Evolutionary conservation across 2,113 vertebrate genomes (phyloP), one percentile per base, ranked within the genome.

Genomic region (Emydocephalus ijimae): DNA sequence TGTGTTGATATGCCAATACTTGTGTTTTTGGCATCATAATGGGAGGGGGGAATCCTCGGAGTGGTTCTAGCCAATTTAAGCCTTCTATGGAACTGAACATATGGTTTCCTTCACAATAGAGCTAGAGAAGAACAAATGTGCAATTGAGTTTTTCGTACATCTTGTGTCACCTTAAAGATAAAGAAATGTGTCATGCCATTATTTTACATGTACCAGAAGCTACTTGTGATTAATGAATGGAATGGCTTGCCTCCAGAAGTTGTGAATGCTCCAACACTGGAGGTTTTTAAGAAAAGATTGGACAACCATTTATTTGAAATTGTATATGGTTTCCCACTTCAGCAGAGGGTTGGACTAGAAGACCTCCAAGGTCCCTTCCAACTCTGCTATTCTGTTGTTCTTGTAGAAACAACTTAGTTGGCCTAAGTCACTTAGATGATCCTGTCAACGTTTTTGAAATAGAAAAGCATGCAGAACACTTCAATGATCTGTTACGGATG

Each of bases 21-120:
- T 85, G 5, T 57, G 54, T 5, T 29, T 26, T 48, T n/a, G 81
- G 15, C 39, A 24, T 52, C 4, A 26, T 50, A 23, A 9, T 52
- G 2, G 61, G 43, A 23, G 39, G 43, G 2, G 20, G 0, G 0
- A 0, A 10, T 48, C 26, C 59, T 52, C 8, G 3, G 26, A 45
- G 15, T 45, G 26, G 12, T 85, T 45, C 54, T 55, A 26, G n/a
- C n/a, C 69, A 91, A 14, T 34, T 85, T 34, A 90, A 34, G 69
- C 54, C 7, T 85, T 54, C 54, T 90, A 20, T 81, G 64, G 54
- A 8, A 56, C 23, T 23, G 18, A 48, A 5, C 48, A 48, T 48
- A 48, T 48, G 18, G 43, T 52, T n/a, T 74, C 64, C 39, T 29
- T 90, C 7, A 11, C 50, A n/a, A 57, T 29, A 43, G 12, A n/a